Base-by-base conservation (phyloP, 2,888 invertebrate genomes). In the Drosophila tanythrix region DNA sequence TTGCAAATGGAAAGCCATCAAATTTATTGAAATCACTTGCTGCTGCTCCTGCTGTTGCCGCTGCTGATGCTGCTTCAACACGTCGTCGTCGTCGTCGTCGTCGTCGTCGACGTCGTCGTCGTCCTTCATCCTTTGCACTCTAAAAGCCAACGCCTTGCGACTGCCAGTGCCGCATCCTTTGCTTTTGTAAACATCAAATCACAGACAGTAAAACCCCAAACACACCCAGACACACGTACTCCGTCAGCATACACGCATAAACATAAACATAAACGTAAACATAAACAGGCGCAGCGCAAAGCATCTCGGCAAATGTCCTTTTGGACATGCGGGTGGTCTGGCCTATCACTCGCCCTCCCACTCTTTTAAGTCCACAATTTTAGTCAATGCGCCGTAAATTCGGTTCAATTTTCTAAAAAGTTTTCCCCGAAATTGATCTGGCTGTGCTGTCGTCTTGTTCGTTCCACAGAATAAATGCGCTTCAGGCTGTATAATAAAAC, bases 11-110 rank as follows among this genome's bases (percentile, higher is more conserved):
- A 90, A 92, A 91, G 82, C 92, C 91, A 92, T 92, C 92, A 92
- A 92, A 92, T 92, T 92, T 92, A 92, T 92, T 92, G 92, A 92
- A 91, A 92, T 92, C 92, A 92, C 92, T 91, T 85, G 90, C 89
- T 89, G 78, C 64, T 69, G 60, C 53, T 43, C 18, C 38, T 31
- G 25, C 64, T n/a, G 13, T 88, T 89, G 85, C 82, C 83, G 70
- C 62, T 69, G 25, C 36, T 87, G 82, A 69, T 79, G 68, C 60
- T 64, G 66, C 63, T 46, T 72, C 51, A 58, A 52, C 50, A 75
- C 76, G 76, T 79, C 64, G 64, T 73, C 63, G 10, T 35, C n/a
- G n/a, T n/a, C n/a, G n/a, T n/a, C n/a, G n/a, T n/a, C 38, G 15
- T 33, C 33, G 36, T 38, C 60, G 70, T 79, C 60, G 69, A 65